These are phyloP conservation scores for Caenorhabditis brenneri DNA, from an alignment of 1,140 invertebrate species.

Conservation along the genomic window DNA sequence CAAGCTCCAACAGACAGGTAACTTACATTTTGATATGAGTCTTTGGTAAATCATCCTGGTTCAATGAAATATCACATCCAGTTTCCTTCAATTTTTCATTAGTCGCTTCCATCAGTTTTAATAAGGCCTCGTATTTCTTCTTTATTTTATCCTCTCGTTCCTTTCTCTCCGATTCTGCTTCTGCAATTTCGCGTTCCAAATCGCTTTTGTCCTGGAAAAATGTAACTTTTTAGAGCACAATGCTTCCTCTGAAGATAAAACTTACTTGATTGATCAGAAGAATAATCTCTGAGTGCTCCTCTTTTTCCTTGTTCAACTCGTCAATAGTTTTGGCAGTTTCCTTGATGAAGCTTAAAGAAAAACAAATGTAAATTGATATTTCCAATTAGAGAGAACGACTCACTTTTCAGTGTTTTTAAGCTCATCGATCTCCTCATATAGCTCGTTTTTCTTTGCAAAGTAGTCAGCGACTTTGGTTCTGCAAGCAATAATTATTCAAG, in stretches of 20 bases:
- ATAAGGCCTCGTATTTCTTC: slow-evolving; percentile 49
- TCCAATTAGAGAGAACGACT: neutral
- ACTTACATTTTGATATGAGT: slow-evolving; percentile 38
- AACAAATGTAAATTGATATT: neutral
- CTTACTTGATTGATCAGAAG: too few relatives aligned
- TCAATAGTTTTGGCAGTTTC: slow-evolving; percentile 49
- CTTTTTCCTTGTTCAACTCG: slow-evolving; percentile 54
- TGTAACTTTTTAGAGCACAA: too few relatives aligned
- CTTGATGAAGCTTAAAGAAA: slow-evolving; percentile 29
- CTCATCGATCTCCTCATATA: slow-evolving; percentile 46
- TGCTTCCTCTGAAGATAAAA: too few relatives aligned
- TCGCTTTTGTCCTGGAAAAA: slow-evolving; percentile 54
- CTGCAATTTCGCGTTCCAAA: slow-evolving; percentile 48
- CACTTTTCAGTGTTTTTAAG: slow-evolving; percentile 41
- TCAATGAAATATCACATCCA: slow-evolving; percentile 47
- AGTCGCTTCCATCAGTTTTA: slow-evolving; percentile 49
- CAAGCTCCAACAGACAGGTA: too few relatives aligned
- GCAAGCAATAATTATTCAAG: neutral
- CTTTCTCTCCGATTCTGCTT: slow-evolving; percentile 45
- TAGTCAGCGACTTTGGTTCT: slow-evolving; percentile 51
- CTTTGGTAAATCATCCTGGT: slow-evolving; percentile 22
- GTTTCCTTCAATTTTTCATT: slow-evolving; percentile 56
- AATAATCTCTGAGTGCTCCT: slow-evolving; percentile 57
- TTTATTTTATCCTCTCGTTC: slow-evolving; percentile 48
- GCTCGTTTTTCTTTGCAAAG: slow-evolving; percentile 13